Evolutionary conservation across 2,113 vertebrate species (phyloP).

Genomic region (Guaruba guarouba): DNA sequence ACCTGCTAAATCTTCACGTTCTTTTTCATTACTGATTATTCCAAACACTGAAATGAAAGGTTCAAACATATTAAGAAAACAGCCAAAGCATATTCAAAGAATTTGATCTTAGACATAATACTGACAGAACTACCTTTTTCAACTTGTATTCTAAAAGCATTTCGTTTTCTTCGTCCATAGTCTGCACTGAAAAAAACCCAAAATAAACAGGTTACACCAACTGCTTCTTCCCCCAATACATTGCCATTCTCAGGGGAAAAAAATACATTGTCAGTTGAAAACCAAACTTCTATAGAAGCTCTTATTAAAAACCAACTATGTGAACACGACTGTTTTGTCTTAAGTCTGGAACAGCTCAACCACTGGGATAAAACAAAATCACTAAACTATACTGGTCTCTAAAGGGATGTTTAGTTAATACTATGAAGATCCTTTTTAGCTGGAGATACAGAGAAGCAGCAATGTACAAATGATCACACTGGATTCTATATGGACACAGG

Average conservation of each 20-base stretch:
- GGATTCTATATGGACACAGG: neutral
- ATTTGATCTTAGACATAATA: neutral
- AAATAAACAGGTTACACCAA: neutral
- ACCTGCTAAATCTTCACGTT: conserved; percentile 58
- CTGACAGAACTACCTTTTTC: conserved; percentile 83
- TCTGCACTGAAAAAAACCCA: conserved; percentile 76
- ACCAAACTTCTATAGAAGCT: neutral
- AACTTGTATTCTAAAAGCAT: conserved; percentile 92
- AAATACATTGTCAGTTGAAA: neutral
- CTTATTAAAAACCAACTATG: neutral
- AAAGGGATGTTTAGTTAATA: neutral
- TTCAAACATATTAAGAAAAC: neutral
- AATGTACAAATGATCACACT: neutral
- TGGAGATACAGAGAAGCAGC: neutral
- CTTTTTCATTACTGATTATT: conserved; percentile 78
- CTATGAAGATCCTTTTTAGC: neutral
- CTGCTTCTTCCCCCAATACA: neutral
- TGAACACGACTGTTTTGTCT: fast-evolving
- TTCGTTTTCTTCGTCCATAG: conserved; percentile 92
- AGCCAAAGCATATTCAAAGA: neutral
- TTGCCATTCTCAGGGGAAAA: neutral
- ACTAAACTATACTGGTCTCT: neutral
- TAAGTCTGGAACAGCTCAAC: neutral
- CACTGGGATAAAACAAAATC: neutral
- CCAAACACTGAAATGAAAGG: conserved; percentile 77